Percentiles rank a stretch among this genome's conserved stretches.
Conservation (phyloP, 2,888 invertebrate genomes). For the Euzetes globulus region DNA sequence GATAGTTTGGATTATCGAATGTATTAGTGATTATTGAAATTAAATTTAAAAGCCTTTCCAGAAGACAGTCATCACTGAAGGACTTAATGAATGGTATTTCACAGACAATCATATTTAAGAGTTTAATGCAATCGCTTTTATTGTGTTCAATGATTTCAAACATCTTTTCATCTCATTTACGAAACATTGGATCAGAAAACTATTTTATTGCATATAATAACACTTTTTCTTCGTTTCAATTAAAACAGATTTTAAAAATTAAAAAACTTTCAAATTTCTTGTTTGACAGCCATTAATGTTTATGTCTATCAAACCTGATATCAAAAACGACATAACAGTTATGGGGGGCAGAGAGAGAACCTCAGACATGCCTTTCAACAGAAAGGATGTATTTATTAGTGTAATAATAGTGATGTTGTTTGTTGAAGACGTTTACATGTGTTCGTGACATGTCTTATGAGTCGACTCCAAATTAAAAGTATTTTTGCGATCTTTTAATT, state of each 20-base stretch:
- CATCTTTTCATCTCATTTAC: not conserved
- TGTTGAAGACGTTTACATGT: not conserved
- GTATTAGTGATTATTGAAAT: not conserved
- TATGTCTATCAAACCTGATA: not conserved
- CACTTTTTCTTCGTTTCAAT: too few relatives aligned
- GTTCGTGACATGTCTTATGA: not conserved
- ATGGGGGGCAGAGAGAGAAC: too few relatives aligned
- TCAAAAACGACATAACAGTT: not conserved
- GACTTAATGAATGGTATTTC: conserved; percentile 18
- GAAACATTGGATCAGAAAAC: not conserved
- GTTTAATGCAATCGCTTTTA: conserved; percentile 6
- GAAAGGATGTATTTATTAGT: too few relatives aligned
- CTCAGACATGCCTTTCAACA: too few relatives aligned
- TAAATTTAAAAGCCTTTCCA: not conserved
- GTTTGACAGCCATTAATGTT: not conserved
- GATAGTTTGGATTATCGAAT: not conserved
- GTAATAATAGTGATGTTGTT: not conserved
- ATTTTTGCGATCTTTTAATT: not conserved
- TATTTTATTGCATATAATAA: too few relatives aligned
- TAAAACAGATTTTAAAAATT: not conserved
- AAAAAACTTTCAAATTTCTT: not conserved
- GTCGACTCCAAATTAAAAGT: conserved; percentile 2
- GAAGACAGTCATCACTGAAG: conserved; percentile 5
- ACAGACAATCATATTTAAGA: conserved; percentile 29
- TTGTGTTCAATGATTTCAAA: conserved; percentile 1